Percentiles rank a stretch among this genome's conserved stretches.
These are phyloP conservation scores for Lasiommata megera DNA, from an alignment of 2,888 invertebrate species.

Conservation along the genomic window DNA sequence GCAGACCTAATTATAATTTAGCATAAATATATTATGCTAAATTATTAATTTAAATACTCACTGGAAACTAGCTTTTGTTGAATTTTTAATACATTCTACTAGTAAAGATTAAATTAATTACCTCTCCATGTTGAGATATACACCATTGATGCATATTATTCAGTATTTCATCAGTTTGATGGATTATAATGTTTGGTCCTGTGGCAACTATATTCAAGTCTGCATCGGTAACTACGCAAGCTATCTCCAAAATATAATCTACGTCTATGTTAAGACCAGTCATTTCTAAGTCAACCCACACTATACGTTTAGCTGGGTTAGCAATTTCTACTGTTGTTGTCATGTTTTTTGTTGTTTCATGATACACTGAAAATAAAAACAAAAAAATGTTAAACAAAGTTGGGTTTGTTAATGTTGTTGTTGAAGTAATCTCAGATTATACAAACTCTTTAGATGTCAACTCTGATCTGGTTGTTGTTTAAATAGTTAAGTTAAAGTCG, in stretches of 20 bases:
- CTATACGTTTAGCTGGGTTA: conserved; percentile 68
- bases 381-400: not conserved
- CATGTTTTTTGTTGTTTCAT: conserved; percentile 24
- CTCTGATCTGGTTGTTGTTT: too few relatives aligned
- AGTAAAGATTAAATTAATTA: too few relatives aligned
- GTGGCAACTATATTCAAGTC: conserved; percentile 88
- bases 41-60: too few relatives aligned
- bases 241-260: conserved; percentile 93
- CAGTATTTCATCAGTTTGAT: conserved; percentile 87
- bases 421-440: too few relatives aligned
- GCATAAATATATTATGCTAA: too few relatives aligned
- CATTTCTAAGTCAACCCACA: conserved; percentile 94
- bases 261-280: conserved; percentile 90
- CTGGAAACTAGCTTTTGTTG: too few relatives aligned
- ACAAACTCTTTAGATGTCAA: too few relatives aligned
- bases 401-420: too few relatives aligned
- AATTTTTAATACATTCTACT: not conserved
- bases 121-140: conserved; percentile 87
- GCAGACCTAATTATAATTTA: too few relatives aligned
- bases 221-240: conserved; percentile 92
- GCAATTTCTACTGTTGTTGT: conserved; percentile 31
- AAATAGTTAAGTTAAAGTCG: too few relatives aligned
- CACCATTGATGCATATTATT: conserved; percentile 93
- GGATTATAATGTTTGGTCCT: conserved; percentile 88
- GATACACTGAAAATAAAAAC: conserved; percentile 12